Evolutionary conservation across 2,113 vertebrate genomes (phyloP).

Genomic region (Tachycineta bicolor): DNA sequence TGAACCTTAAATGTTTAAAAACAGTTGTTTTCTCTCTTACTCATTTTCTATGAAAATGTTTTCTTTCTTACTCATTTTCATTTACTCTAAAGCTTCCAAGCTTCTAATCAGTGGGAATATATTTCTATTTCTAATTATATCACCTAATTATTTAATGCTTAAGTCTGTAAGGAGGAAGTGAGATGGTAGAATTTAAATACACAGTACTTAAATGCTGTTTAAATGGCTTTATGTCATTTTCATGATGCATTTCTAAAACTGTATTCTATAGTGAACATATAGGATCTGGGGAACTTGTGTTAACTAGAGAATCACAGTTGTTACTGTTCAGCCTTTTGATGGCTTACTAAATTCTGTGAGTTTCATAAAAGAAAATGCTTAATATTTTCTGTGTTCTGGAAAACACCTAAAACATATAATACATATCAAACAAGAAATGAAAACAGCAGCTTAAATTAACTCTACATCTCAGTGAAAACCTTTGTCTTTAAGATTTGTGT

Average conservation of each 20-base stretch:
- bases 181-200: not conserved
- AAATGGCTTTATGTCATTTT: not conserved
- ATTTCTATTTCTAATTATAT: not conserved
- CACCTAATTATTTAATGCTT: not conserved
- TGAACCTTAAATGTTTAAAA: not conserved
- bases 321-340: not conserved
- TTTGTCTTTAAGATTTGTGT: not conserved
- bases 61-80: not conserved
- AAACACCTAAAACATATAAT: not conserved
- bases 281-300: not conserved
- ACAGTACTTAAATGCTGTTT: not conserved
- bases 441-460: not conserved
- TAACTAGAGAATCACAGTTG: not conserved
- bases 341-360: not conserved
- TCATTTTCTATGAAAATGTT: no score
- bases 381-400: not conserved
- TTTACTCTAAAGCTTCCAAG: not conserved
- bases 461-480: not conserved
- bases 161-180: not conserved
- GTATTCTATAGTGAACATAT: fast-evolving
- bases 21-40: not conserved
- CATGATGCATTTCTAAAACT: not conserved
- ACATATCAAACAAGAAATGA: not conserved
- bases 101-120: not conserved
- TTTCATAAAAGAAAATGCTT: not conserved